Evolutionary conservation across 2,113 vertebrate species (phyloP).

Genomic region (Saguinus midas): DNA sequence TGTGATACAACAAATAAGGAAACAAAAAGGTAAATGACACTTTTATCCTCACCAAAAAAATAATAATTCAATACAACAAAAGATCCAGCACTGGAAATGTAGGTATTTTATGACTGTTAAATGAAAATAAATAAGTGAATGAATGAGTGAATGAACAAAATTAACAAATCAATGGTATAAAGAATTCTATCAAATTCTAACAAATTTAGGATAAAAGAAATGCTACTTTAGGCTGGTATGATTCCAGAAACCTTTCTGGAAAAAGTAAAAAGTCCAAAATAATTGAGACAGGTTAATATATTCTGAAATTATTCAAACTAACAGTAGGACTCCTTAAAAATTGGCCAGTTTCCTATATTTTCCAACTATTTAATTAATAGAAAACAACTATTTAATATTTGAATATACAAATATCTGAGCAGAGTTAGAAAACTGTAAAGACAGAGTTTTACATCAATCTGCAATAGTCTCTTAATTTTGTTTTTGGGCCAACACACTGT

Average conservation of each 20-base stretch:
- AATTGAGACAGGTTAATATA: neutral
- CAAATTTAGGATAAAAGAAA: neutral
- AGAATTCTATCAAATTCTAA: neutral
- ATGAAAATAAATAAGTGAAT: neutral
- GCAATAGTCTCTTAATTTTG: neutral
- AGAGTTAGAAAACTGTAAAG: neutral
- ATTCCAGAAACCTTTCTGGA: neutral
- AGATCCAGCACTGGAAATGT: neutral
- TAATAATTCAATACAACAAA: neutral
- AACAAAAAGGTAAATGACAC: neutral
- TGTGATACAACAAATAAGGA: neutral
- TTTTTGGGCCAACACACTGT: neutral
- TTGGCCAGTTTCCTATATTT: neutral
- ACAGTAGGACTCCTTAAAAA: neutral
- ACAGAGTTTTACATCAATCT: neutral
- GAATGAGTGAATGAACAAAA: neutral
- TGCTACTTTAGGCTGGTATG: neutral
- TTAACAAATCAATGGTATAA: neutral
- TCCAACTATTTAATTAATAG: neutral
- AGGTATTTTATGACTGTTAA: neutral
- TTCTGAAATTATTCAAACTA: neutral
- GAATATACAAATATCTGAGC: neutral
- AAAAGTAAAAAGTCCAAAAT: neutral
- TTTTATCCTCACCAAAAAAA: neutral
- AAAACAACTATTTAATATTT: neutral